Conservation (phyloP, 2,113 vertebrate species). For the Corythaeola cristata region DNA sequence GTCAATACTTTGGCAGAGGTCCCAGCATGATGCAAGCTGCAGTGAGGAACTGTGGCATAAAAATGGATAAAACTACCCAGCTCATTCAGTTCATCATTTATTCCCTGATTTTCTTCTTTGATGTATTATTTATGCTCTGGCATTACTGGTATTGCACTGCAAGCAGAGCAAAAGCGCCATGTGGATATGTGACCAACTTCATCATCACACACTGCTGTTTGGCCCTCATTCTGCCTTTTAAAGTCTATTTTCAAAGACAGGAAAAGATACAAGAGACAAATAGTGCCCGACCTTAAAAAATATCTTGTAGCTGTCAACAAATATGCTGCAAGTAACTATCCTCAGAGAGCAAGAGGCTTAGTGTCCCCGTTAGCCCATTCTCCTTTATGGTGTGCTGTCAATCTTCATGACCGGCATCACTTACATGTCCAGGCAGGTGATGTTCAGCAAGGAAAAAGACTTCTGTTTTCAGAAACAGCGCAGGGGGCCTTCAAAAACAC, state of each 20-base stretch:
- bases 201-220: constrained; percentile 16
- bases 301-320: background rate
- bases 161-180: constrained; percentile 31
- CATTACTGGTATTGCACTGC: constrained; percentile 56
- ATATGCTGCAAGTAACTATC: background rate
- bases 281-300: background rate
- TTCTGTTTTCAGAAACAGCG: background rate
- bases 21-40: background rate
- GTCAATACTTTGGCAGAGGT: background rate
- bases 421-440: background rate
- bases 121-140: constrained; percentile 46
- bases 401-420: background rate
- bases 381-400: background rate
- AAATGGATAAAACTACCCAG: background rate
- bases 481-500: background rate
- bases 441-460: background rate
- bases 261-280: background rate
- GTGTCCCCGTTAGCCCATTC: background rate
- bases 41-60: background rate
- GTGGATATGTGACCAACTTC: constrained; percentile 61
- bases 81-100: background rate
- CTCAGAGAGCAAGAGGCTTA: background rate
- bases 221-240: constrained; percentile 49
- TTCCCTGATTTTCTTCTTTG: background rate
- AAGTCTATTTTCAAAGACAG: background rate